A percentile compares a stretch with the other conserved stretches of the same genome.
These are phyloP conservation scores for Delichon dasypus DNA, from an alignment of 2,797 vertebrate species.

Conservation along the genomic window DNA sequence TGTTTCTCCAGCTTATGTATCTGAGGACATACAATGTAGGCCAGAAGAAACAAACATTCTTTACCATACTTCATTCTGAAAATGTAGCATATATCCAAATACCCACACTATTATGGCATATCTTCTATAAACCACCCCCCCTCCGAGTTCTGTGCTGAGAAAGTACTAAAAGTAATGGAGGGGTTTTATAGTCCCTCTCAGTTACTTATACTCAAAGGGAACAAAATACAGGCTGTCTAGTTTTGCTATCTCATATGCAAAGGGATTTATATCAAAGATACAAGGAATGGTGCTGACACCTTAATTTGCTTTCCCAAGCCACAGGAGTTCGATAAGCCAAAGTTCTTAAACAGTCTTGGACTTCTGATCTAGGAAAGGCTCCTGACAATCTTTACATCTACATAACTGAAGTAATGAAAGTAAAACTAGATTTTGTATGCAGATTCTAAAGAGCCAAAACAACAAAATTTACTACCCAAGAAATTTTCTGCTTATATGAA, in stretches of 20 bases:
- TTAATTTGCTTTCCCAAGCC: neutral
- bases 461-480: neutral
- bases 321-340: neutral
- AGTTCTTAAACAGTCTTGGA: neutral
- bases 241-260: neutral
- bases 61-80: neutral
- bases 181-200: neutral
- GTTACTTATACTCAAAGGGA: neutral
- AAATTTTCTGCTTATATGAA: neutral
- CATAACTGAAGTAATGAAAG: neutral
- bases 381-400: neutral
- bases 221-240: neutral
- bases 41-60: neutral
- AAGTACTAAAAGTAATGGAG: neutral
- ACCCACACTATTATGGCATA: accelerated
- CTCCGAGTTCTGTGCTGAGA: neutral
- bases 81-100: neutral
- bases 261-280: neutral
- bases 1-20: neutral
- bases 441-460: neutral
- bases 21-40: neutral
- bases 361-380: neutral
- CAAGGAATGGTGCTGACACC: neutral
- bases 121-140: neutral
- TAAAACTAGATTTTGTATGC: neutral